Evolutionary conservation across 2,888 invertebrate genomes (phyloP), one percentile per base, ranked within the genome.

Genomic region (Agrotis exclamationis): DNA sequence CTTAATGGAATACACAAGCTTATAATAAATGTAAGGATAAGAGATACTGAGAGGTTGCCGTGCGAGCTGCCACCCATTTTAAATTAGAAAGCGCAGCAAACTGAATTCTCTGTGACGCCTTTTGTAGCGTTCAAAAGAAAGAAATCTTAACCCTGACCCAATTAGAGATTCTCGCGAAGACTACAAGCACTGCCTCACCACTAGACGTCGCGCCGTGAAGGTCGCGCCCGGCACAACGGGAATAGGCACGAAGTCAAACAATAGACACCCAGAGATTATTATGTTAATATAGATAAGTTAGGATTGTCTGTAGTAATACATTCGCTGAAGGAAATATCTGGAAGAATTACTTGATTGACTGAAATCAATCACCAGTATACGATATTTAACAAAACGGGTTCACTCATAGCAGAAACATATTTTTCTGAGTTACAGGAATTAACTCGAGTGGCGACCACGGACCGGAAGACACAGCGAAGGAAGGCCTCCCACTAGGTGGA

Each of bases 131-230:
- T 58, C 11, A 39, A 39, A 39, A 11, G 11, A 39, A 11, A 63
- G 22, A 51, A 22, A 48, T 63, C 39, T 82, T 67, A 69, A 59
- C 71, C 80, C 33, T 83, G 74, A 83, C 85, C 85, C 44, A 74
- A 69, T 85, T 79, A 58, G 67, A 47, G 48, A 7, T 24, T 69
- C 66, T 65, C 66, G 53, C 53, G 62, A 54, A 60, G n/a, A 74
- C 51, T 47, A 50, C 66, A 39, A 76, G 71, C 54, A 50, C 74
- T 79, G 80, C 56, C 76, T 65, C 28, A 18, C 67, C 68, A 60
- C 76, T 85, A 70, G 73, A 85, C 80, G 59, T 62, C 66, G 58
- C 72, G 60, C 5, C 84, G 50, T 71, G 80, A 82, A 76, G 83
- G 80, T 74, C 70, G 44, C 47, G 11, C 22, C 48, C 44, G 24